Conservation (phyloP, 2,888 invertebrate genomes). For the Lumbricus terrestris region DNA sequence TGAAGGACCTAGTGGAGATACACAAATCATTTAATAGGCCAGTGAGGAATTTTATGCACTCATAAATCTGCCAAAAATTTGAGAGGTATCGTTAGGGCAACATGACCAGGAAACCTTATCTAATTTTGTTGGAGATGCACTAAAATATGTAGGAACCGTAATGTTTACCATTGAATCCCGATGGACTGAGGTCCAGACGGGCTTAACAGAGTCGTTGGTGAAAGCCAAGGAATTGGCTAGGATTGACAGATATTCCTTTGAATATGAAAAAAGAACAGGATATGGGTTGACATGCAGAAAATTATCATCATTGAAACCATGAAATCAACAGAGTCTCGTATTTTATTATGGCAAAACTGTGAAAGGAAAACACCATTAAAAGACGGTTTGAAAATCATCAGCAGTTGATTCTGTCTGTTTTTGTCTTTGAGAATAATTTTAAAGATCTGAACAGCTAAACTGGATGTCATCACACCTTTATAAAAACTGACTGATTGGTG, state of each 20-base stretch:
- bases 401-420: too few relatives aligned
- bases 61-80: not conserved
- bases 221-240: not conserved
- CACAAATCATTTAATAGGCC: not conserved
- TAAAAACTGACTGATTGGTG: too few relatives aligned
- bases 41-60: not conserved
- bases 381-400: too few relatives aligned
- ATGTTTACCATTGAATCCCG: not conserved
- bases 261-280: not conserved
- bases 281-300: not conserved
- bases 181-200: not conserved
- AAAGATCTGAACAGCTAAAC: too few relatives aligned
- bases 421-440: too few relatives aligned
- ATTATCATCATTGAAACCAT: not conserved
- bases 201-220: not conserved
- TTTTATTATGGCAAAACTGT: too few relatives aligned
- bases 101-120: not conserved
- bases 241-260: not conserved
- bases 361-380: too few relatives aligned
- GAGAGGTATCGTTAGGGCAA: not conserved
- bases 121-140: not conserved
- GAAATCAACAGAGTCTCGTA: not conserved
- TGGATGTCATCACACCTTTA: too few relatives aligned
- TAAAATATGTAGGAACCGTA: not conserved
- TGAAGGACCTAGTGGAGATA: not conserved